These are phyloP conservation scores for Cerastoderma edule DNA, from an alignment of 2,888 invertebrate genomes.

Conservation along the genomic window DNA sequence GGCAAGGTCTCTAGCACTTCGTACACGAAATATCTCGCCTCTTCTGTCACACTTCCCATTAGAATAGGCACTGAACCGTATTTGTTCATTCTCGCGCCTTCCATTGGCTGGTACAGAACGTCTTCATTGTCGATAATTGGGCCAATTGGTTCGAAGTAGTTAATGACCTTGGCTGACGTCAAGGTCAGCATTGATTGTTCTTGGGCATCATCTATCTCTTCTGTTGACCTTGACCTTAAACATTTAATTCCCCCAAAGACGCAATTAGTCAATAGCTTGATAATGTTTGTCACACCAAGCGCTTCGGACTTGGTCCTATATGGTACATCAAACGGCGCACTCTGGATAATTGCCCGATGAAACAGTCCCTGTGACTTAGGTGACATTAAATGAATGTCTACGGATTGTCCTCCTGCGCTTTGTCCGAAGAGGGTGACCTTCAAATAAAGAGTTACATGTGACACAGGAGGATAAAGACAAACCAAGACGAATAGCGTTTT, in stretches of 20 bases:
- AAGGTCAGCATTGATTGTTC: slow-evolving; percentile 51
- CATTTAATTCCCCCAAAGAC: slow-evolving; percentile 61
- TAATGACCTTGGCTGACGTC: slow-evolving; percentile 70
- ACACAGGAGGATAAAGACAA: no score
- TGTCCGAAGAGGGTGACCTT: slow-evolving; percentile 73
- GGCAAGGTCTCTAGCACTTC: slow-evolving; percentile 53
- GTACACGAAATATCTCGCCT: slow-evolving; percentile 72
- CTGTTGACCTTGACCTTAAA: slow-evolving; percentile 60
- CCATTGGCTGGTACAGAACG: slow-evolving; percentile 65
- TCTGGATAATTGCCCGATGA: slow-evolving; percentile 65
- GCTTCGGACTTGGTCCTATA: slow-evolving; percentile 67
- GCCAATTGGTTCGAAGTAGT: slow-evolving; percentile 75
- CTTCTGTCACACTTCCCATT: slow-evolving; percentile 72
- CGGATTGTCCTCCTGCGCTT: slow-evolving; percentile 72
- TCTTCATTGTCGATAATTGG: slow-evolving; percentile 72
- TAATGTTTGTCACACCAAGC: slow-evolving; percentile 53
- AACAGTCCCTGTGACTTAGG: slow-evolving; percentile 54
- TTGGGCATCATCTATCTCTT: slow-evolving; percentile 69
- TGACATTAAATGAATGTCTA: slow-evolving; percentile 61
- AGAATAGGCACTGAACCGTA: slow-evolving; percentile 70
- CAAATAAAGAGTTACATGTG: slow-evolving; percentile 16
- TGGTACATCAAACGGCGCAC: slow-evolving; percentile 66
- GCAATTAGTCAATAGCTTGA: slow-evolving; percentile 61
- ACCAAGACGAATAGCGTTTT: no score
- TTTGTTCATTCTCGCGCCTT: slow-evolving; percentile 50